Base-by-base conservation (phyloP, 2,797 vertebrate genomes). In the Buceros bicornis region DNA sequence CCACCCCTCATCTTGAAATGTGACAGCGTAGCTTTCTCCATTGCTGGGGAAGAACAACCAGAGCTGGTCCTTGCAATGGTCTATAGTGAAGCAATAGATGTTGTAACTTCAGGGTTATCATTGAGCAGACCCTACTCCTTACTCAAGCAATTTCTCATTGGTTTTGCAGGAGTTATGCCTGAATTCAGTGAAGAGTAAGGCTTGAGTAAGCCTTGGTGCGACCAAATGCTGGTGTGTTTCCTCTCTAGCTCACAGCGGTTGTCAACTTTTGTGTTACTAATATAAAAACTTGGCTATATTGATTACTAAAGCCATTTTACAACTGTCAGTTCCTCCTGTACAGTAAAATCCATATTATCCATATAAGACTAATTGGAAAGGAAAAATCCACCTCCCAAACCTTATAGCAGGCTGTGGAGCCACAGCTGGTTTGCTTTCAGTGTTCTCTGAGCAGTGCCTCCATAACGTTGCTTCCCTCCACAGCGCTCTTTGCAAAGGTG, bases 1-100 rank as follows among this genome's bases (percentile, higher is more conserved):
- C 91, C 73, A 91, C 84, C 76, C 73, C 71, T 92, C 90, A 76
- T 87, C 95, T 81, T 87, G 91, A 94, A 92, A 93, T 73, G 40
- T 82, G 86, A 89, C 70, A 86, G 51, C 29, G 33, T 74, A 90
- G 65, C 40, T 79, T 67, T 82, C 78, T 80, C 57, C 35, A 24
- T 57, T 95, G 88, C 47, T 77, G 85, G 62, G 60, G 67, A 64
- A 62, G 65, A 91, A 76, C 67, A 93, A 82, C 81, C 43, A 35
- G 64, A 89, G n/a, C 26, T 37, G 73, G 69, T 67, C 50, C 90
- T 96, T 92, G 67, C 93, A 91, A 87, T 60, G 67, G 82, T 93
- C 80, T 87, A 8, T 35, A 56, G 67, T 58, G 74, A 83, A 95
- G 69, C 71, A 83, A 62, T 19, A 70, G 89, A 10, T 85, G 50